Conservation (phyloP, 2,113 vertebrate species). For the Fregata magnificens region DNA sequence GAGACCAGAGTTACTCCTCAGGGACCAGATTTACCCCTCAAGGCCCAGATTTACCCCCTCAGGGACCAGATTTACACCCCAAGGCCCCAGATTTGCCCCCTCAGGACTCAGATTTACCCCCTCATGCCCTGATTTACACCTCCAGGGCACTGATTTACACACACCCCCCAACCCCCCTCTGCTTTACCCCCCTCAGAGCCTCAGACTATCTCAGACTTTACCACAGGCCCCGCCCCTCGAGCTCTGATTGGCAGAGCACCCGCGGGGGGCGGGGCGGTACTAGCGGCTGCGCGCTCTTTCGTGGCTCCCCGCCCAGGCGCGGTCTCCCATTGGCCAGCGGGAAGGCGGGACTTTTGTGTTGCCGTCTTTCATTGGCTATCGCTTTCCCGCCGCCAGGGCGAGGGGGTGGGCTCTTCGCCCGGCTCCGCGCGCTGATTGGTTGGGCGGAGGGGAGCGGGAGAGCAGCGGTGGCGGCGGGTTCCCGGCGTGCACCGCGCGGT, state of each 20-base stretch:
- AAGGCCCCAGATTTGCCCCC: too few relatives aligned
- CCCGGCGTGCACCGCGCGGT: background rate
- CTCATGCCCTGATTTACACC: too few relatives aligned
- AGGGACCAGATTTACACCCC: background rate
- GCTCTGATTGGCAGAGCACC: background rate
- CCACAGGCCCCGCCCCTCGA: background rate
- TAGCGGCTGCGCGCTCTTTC: background rate
- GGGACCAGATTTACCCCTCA: background rate
- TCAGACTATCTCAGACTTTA: rapidly evolving
- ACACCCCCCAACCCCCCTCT: too few relatives aligned
- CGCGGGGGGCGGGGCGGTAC: background rate
- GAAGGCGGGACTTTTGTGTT: rapidly evolving
- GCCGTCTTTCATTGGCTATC: background rate
- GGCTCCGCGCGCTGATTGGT: background rate
- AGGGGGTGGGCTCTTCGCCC: background rate
- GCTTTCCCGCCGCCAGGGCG: too few relatives aligned
- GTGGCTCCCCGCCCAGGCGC: background rate
- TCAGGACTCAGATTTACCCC: background rate
- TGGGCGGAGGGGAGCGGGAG: background rate
- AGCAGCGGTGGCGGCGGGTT: background rate
- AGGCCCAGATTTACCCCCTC: background rate
- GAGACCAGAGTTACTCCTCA: background rate
- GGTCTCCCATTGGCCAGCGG: background rate
- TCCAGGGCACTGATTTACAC: too few relatives aligned
- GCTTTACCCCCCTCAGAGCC: background rate